Evolutionary conservation across 2,797 vertebrate species (phyloP).

Genomic region (Ctenochaetus hawaiiensis): DNA sequence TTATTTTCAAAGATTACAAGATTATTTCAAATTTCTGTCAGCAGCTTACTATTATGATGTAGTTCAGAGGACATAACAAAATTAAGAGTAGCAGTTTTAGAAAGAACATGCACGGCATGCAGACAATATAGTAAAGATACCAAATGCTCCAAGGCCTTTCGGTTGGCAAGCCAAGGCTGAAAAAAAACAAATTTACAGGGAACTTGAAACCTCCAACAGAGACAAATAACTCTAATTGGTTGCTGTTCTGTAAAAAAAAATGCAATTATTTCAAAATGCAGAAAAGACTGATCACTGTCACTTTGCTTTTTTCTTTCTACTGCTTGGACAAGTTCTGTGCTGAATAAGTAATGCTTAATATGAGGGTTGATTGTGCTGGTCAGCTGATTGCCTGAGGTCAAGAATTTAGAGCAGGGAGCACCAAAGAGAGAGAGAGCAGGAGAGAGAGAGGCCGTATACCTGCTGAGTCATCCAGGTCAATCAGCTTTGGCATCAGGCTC

Average conservation of each 20-base stretch:
- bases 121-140: neutral
- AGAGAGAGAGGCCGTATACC: slow-evolving; percentile 81
- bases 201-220: neutral
- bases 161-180: neutral
- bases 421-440: neutral
- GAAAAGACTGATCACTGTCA: neutral
- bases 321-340: neutral
- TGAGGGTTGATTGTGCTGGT: neutral
- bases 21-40: neutral
- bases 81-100: neutral
- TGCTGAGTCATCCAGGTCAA: slow-evolving; percentile 97
- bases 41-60: too few species aligned
- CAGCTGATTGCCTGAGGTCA: slow-evolving; percentile 4
- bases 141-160: neutral
- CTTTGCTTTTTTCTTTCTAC: neutral
- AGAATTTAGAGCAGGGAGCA: slow-evolving; percentile 1
- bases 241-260: neutral
- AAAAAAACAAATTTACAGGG: neutral
- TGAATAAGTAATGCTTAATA: neutral
- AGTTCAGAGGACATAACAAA: neutral
- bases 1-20: neutral
- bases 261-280: neutral
- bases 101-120: neutral
- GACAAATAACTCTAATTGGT: too few species aligned
- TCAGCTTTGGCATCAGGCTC: slow-evolving; percentile 99